Evolutionary conservation across 2,888 invertebrate species (phyloP), one percentile per base, ranked within the genome.

Genomic region (Azorinus chamasolen): DNA sequence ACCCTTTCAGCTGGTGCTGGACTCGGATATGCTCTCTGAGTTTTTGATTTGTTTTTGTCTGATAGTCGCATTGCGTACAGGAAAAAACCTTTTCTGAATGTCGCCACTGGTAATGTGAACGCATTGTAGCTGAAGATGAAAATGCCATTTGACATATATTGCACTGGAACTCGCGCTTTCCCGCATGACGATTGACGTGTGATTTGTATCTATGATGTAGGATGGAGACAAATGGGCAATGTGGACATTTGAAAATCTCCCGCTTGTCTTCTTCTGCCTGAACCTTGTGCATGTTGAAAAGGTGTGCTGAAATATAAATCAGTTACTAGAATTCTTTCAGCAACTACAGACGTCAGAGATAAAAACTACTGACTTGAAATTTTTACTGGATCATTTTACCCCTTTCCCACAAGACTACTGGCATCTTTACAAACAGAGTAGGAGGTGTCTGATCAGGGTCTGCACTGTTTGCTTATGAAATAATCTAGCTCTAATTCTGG

Each of bases 1-100:
- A 78, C 4, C 89, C 86, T 54, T 85, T 79, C 25, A 88, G 66
- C 65, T 87, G 88, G 69, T 89, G 89, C 80, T 89, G 88, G 6
- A 88, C 83, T 4, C 85, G 78, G 6, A 88, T 76, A 68, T 89
- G 89, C 45, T 88, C 86, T 18, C 85, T 87, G 18, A 88, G 64
- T 25, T 83, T 84, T 48, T 80, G 79, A 2, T 64, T 58, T 1
- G 86, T 84, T 48, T 86, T 86, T 2, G 84, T 86, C 53, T 78
- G 73, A 62, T 89, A 88, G 4, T 76, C 76, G 55, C 89, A 89
- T 70, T 84, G 88, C 2, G 74, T 71, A 62, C 89, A 89, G 12
- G 75, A 71, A 32, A 83, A 73, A n/a, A 70, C 70, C 45, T 84
- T 84, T 20, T 79, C 79, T 0, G 83, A 83, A 62, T 89, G 88